Base-by-base conservation (phyloP, 2,113 vertebrate genomes). In the Cranoglanis bouderius region DNA sequence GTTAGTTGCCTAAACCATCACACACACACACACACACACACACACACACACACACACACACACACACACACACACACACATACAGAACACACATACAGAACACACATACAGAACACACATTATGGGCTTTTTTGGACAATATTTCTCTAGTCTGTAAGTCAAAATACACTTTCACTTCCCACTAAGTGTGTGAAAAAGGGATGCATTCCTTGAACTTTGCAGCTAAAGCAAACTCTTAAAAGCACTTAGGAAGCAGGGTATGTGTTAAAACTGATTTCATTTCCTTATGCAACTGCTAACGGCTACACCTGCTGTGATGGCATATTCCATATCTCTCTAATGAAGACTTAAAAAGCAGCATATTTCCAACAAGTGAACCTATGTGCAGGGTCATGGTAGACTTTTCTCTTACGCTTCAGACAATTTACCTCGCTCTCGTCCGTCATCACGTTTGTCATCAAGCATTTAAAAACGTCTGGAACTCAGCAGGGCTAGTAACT, bases 211-310 rank as follows among this genome's bases (percentile, higher is more conserved):
- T 24, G 43, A 86, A 67, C 70, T 90, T 86, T 55, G 82, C 89
- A 84, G 83, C 43, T 88, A 51, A 65, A 82, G 72, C 82, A 85
- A 85, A 91, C 85, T 87, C 85, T 82, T 83, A 86, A 88, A 88
- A 88, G 67, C 77, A 83, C 78, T 88, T 86, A 88, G 53, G 75
- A 46, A 65, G 63, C 49, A 67, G 75, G 63, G 72, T 87, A 57
- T 57, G 81, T 77, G 49, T n/a, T 70, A 32, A 85, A 85, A 83
- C 77, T n/a, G 83, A 92, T 88, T 91, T 91, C 49, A 89, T 83
- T 82, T 88, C 84, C 88, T 89, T 53, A 87, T 88, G 85, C 70
- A 72, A 84, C 63, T 67, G 40, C 70, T 85, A 78, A 86, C 12
- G 13, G 26, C 57, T 86, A 82, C 70, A 88, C 82, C 89, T 88